These are phyloP conservation scores for Ceratoteleas bidentatus DNA, from an alignment of 1,140 invertebrate genomes.

Conservation along the genomic window DNA sequence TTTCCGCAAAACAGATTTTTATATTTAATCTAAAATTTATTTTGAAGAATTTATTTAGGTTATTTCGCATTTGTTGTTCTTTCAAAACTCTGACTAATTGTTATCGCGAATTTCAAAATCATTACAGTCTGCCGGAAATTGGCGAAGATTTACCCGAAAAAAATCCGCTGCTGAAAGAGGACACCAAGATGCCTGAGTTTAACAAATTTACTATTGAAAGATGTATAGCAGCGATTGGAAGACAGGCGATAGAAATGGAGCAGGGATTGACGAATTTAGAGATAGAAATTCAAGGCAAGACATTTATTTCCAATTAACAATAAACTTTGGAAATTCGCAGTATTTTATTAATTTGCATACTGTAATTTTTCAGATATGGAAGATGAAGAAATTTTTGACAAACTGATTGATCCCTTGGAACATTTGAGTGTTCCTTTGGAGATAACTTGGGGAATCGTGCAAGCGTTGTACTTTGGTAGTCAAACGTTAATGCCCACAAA, in stretches of 20 bases:
- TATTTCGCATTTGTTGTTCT: not conserved
- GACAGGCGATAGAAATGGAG: slow-evolving; percentile 92
- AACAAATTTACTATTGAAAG: slow-evolving; percentile 90
- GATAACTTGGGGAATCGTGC: slow-evolving; percentile 92
- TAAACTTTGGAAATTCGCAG: too few species aligned
- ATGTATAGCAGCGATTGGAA: slow-evolving; percentile 90
- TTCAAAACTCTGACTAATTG: not conserved
- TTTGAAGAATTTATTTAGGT: not conserved
- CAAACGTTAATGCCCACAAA: slow-evolving; percentile 89
- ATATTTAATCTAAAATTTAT: too few species aligned
- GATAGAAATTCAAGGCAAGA: slow-evolving; percentile 77
- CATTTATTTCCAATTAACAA: too few species aligned
- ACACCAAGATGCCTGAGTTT: slow-evolving; percentile 88
- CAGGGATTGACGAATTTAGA: slow-evolving; percentile 86
- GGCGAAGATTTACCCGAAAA: slow-evolving; percentile 89
- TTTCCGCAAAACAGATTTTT: too few species aligned
- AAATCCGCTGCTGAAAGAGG: slow-evolving; percentile 87
- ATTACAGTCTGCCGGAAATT: slow-evolving; percentile 92
- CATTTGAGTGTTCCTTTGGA: slow-evolving; percentile 87
- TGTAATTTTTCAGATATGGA: slow-evolving; percentile 3
- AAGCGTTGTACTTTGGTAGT: slow-evolving; percentile 90
- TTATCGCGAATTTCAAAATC: not conserved
- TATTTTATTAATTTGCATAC: too few species aligned
- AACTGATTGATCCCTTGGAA: slow-evolving; percentile 87
- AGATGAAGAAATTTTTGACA: slow-evolving; percentile 48